phyloP scores from a whole-genome alignment of 1,140 invertebrate genomes.

The Arion vulgaris region DNA sequence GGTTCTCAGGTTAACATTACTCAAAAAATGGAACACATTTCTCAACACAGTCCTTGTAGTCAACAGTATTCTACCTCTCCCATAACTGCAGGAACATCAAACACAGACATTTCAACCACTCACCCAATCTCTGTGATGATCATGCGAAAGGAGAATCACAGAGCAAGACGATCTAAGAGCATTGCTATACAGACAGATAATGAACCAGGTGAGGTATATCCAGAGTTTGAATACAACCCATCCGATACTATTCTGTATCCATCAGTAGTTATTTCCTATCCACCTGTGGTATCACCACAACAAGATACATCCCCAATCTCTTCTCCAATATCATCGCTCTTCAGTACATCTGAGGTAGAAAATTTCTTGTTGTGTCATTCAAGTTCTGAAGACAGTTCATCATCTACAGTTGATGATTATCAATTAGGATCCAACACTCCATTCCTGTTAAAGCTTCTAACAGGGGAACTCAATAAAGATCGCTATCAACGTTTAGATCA shows the following conservation, averaged over 20 bases:
- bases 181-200: constrained; percentile 36
- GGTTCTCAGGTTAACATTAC: background rate
- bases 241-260: constrained; percentile 29
- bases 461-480: constrained; percentile 31
- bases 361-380: background rate
- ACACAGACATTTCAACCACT: background rate
- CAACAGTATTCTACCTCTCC: too few relatives aligned
- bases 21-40: background rate
- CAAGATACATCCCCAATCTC: background rate
- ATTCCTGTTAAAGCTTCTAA: constrained; percentile 28
- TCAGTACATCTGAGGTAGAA: constrained; percentile 21
- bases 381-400: constrained; percentile 11
- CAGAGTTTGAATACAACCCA: constrained; percentile 29
- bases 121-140: constrained; percentile 36
- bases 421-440: background rate
- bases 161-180: constrained; percentile 21
- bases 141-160: constrained; percentile 24
- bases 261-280: background rate
- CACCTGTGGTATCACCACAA: background rate
- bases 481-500: constrained; percentile 27
- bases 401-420: background rate
- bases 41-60: too few relatives aligned
- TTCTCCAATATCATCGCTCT: background rate
- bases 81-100: background rate
- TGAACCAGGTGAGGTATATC: constrained; percentile 25